phyloP scores from a whole-genome alignment of 64 coral and sea anemone genomes.

The Stylophora pistillata region DNA sequence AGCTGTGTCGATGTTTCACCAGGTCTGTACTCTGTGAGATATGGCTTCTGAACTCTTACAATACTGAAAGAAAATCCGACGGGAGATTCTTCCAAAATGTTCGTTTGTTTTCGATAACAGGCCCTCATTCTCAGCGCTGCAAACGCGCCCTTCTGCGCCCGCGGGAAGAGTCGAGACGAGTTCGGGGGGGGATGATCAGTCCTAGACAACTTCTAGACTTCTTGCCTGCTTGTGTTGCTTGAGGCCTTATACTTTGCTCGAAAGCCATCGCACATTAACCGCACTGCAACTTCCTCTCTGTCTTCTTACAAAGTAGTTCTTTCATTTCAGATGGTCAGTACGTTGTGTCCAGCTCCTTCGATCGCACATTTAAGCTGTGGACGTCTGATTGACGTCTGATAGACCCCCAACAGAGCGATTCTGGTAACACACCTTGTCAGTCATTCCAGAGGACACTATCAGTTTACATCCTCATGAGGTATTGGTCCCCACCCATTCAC shows the following conservation, averaged over 20 bases:
- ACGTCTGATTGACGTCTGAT: conserved; percentile 84
- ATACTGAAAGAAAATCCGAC: neutral
- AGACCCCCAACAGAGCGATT: conserved; percentile 2
- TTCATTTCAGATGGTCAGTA: conserved; percentile 85
- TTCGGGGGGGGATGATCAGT: too few species aligned
- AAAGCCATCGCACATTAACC: too few species aligned
- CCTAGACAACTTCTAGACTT: too few species aligned
- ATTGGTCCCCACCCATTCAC: neutral
- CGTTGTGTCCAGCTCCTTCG: conserved; percentile 93
- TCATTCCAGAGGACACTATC: neutral
- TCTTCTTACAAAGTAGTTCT: neutral
- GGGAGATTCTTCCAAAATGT: too few species aligned
- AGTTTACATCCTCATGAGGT: neutral
- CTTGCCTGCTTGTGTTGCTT: too few species aligned
- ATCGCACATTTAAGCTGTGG: conserved; percentile 98
- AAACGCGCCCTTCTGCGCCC: too few species aligned
- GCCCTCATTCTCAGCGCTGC: too few species aligned
- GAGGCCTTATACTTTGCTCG: too few species aligned
- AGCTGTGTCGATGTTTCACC: conserved; percentile 93
- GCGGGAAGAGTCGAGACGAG: too few species aligned
- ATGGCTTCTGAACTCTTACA: neutral
- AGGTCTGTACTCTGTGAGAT: conserved; percentile 54
- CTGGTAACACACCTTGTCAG: neutral
- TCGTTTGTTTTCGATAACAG: too few species aligned
- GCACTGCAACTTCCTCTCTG: too few species aligned